Base-by-base conservation (phyloP, 2,113 vertebrate genomes). In the Haliaeetus leucogaster region DNA sequence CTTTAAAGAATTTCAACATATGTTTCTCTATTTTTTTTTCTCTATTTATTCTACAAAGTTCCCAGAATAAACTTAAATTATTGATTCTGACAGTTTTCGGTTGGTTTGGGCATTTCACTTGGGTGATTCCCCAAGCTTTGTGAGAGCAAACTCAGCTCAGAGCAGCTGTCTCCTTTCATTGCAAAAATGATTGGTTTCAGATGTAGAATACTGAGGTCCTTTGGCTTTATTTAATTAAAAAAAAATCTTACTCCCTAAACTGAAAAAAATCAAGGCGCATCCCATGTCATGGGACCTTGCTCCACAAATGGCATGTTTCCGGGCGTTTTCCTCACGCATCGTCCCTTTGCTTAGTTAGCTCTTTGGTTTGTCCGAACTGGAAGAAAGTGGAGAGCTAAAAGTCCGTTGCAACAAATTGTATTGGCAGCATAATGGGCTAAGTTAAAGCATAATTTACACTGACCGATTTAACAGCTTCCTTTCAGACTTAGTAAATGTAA, bases 1-100 rank as follows among this genome's bases (percentile, higher is more conserved):
- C 96, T 97, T 96, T 80, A 90, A 90, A 86, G 87, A 90, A 93
- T 95, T 87, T 79, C 82, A 88, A 26, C 95, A 96, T 96, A 97
- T 96, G 95, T 70, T 96, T 93, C 85, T 81, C 66, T 85, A 53
- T 61, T 77, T 30, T 29, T 74, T 96, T 90, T 50, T 40, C 87
- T 91, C 62, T 85, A n/a, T 93, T 95, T 95, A 93, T 78, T 93
- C 81, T 62, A 36, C 6, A 1, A 48, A 95, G 65, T 87, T 95
- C 89, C 89, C 86, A 32, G 78, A 95, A 97, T 95, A 96, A 91
- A 86, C 91, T 71, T 50, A 45, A 87, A 86, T 91, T 91, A 94
- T 94, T 96, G 86, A 78, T 93, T 95, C 76, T 95, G 94, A 84
- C 94, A 94, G 77, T 79, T 97, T 86, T 93, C 84, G 10, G 20